A percentile compares a stretch with the other conserved stretches of the same genome.
Evolutionary conservation across 2,113 vertebrate genomes (phyloP).

Genomic region (Indicator maculatus): DNA sequence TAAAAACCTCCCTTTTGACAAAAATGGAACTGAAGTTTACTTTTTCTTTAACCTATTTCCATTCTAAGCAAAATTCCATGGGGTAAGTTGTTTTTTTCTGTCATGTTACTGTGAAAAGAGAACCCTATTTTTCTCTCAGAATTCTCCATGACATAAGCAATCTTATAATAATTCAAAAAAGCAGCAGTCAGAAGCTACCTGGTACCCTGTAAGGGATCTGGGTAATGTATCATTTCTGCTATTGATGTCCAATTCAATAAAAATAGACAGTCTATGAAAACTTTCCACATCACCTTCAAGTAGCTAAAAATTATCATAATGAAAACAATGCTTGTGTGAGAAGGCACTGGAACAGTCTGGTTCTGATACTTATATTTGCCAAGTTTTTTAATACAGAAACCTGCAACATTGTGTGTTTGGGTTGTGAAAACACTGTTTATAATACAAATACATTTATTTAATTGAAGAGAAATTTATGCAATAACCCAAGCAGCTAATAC

Average conservation of each 20-base stretch:
- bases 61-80: background rate
- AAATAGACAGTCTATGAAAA: background rate
- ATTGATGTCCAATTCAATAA: background rate
- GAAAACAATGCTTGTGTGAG: background rate
- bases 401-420: background rate
- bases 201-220: background rate
- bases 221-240: background rate
- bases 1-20: background rate
- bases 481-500: background rate
- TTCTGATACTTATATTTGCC: background rate
- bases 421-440: background rate
- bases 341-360: background rate
- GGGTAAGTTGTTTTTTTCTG: background rate
- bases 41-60: background rate
- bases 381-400: background rate
- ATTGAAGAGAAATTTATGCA: background rate
- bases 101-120: background rate
- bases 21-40: background rate
- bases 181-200: background rate
- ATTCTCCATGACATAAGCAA: background rate
- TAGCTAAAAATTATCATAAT: background rate
- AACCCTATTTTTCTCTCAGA: background rate
- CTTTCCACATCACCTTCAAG: background rate
- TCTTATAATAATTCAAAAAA: conserved; percentile 20
- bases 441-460: background rate